Conservation (phyloP, 2,888 invertebrate genomes). For the Lepetodrilus schrolli region DNA sequence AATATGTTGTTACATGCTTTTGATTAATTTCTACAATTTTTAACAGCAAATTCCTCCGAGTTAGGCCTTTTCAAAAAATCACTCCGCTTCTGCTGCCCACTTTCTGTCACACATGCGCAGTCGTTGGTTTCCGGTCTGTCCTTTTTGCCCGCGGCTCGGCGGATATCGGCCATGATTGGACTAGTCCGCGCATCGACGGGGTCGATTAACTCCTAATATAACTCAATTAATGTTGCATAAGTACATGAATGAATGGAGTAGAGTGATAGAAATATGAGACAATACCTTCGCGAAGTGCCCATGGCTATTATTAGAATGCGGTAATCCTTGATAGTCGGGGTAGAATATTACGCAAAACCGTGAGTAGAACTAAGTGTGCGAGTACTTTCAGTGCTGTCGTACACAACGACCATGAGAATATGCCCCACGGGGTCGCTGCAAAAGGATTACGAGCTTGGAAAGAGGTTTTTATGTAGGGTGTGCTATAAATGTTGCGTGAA, state of each 20-base stretch:
- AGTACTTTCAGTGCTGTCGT: not conserved
- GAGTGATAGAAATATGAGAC: slow-evolving; percentile 8
- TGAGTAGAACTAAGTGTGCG: not conserved
- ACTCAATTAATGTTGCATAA: slow-evolving; percentile 25
- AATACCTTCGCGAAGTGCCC: not conserved
- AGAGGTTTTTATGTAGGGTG: slow-evolving; percentile 2
- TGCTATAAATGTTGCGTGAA: slow-evolving; percentile 5
- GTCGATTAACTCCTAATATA: slow-evolving; percentile 26
- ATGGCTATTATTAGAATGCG: slow-evolving; percentile 10
- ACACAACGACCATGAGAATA: not conserved
- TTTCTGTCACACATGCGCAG: slow-evolving; percentile 14
- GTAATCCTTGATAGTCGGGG: slow-evolving; percentile 4
- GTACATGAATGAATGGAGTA: slow-evolving; percentile 20
- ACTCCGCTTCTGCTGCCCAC: no score
- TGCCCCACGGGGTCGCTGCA: not conserved
- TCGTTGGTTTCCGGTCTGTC: not conserved
- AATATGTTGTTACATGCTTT: slow-evolving; percentile 27
- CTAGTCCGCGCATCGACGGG: not conserved
- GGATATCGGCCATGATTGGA: slow-evolving; percentile 8
- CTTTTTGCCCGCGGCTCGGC: not conserved
- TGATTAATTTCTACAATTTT: slow-evolving; percentile 21
- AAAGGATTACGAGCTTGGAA: not conserved
- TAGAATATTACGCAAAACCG: not conserved
- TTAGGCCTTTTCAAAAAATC: not conserved
- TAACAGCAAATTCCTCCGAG: not conserved